These are phyloP conservation scores for Melinaea marsaeus DNA, from an alignment of 2,888 invertebrate species.

Conservation along the genomic window DNA sequence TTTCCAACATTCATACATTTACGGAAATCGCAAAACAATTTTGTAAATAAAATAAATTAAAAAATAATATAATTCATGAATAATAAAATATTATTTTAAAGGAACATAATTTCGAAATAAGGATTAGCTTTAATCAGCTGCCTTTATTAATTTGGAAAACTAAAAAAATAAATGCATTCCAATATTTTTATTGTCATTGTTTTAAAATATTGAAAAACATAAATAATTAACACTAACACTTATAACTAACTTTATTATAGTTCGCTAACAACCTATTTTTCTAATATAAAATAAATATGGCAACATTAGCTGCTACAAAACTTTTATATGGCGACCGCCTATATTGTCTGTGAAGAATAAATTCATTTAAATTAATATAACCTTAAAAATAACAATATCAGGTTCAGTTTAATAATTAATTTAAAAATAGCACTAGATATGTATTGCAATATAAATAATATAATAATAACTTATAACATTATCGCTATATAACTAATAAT, in stretches of 20 bases:
- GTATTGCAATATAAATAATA: conserved; percentile 21
- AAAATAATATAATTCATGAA: too few relatives aligned
- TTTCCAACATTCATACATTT: too few relatives aligned
- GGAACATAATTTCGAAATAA: too few relatives aligned
- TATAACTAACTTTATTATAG: conserved; percentile 8
- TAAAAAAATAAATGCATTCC: conserved; percentile 3
- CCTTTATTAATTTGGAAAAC: background rate
- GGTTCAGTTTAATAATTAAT: conserved; percentile 7
- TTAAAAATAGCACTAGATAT: background rate
- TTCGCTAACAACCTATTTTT: conserved; percentile 14
- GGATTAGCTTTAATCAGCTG: background rate
- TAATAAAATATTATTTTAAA: too few relatives aligned
- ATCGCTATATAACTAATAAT: too few relatives aligned
- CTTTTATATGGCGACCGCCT: conserved; percentile 9
- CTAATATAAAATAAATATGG: conserved; percentile 27
- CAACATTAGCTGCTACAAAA: conserved; percentile 16
- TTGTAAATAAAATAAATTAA: too few relatives aligned
- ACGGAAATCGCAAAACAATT: too few relatives aligned
- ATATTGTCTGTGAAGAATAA: background rate
- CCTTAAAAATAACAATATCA: conserved; percentile 27
- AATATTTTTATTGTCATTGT: background rate
- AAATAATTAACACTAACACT: background rate
- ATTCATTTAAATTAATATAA: conserved; percentile 6
- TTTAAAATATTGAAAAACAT: background rate
- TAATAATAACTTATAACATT: conserved; percentile 21